Evolutionary conservation across 2,797 vertebrate species (phyloP).

Genomic region (Coreius guichenoti): DNA sequence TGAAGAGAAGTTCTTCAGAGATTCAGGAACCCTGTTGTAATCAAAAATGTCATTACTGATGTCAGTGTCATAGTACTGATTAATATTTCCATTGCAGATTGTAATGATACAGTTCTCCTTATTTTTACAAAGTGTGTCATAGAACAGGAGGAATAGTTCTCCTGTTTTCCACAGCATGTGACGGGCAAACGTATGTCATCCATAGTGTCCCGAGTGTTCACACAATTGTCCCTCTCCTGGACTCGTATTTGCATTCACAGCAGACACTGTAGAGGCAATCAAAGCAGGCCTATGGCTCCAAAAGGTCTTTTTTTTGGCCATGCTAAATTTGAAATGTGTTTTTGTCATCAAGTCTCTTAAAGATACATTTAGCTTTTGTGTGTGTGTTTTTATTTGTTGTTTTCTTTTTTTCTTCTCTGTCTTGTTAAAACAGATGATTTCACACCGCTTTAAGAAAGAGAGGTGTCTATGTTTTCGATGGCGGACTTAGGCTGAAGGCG

Average conservation of each 20-base stretch:
- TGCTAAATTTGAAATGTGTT: conserved; percentile 50
- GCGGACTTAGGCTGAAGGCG: conserved; percentile 68
- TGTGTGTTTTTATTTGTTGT: conserved; percentile 14
- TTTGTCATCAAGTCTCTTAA: conserved; percentile 57
- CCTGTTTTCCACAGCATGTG: conserved; percentile 18
- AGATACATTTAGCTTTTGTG: conserved; percentile 35
- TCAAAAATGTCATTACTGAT: conserved; percentile 75
- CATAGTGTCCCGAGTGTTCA: conserved; percentile 43
- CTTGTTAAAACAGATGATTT: conserved; percentile 54
- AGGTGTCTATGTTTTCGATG: conserved; percentile 56
- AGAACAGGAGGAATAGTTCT: conserved; percentile 69
- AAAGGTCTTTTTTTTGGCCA: conserved; percentile 58
- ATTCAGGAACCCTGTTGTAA: conserved; percentile 83
- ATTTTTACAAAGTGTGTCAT: conserved; percentile 75
- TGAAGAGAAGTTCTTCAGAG: conserved; percentile 63
- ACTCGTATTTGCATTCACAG: conserved; percentile 60
- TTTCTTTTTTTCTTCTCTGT: conserved; percentile 40
- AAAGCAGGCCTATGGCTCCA: conserved; percentile 60
- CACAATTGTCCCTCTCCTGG: conserved; percentile 67
- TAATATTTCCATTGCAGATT: conserved; percentile 79
- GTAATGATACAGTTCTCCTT: conserved; percentile 74
- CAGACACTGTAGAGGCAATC: conserved; percentile 62
- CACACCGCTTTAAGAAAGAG: conserved; percentile 64
- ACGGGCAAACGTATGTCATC: neutral
- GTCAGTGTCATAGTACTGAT: conserved; percentile 77